Evolutionary conservation across 2,888 invertebrate species (phyloP), one percentile per base, ranked within the genome.

Genomic region (Toxonevra muliebris): DNA sequence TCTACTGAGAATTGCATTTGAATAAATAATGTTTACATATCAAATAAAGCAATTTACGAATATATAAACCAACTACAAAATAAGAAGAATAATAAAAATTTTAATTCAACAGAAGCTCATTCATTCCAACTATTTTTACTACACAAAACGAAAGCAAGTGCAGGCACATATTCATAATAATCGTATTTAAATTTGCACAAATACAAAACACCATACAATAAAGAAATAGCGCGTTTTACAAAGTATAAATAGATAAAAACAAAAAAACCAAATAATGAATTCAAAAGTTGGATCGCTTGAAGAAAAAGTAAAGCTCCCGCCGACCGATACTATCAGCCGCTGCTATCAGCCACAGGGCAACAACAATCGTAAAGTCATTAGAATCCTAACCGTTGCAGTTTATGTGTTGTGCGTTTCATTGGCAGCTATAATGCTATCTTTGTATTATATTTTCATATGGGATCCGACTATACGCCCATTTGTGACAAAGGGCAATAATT

Each of bases 391-490:
- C 20, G 97, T 97, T 75, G 89, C 96, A 79, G 94, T 96, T 63
- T 97, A 97, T 87, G 92, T 97, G 75, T 92, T 97, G 85, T 94
- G 95, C 84, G 97, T 97, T 76, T 97, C 96, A 55, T 88, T 96
- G 80, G 96, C 96, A 19, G 97, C 96, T 62, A 95, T 96, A 79
- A 93, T 96, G 88, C 88, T 97, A 74, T 96, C 96, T 13, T 89
- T 96, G 62, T 97, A 97, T 87, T 97, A 97, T 87, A 92, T 95
- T 78, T 93, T 96, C 87, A 90, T 97, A 84, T 97, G 97, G 96
- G 92, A 95, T 85, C 95, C 96, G 19, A 82, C 82, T 57, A 90
- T 85, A 71, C 81, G 85, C 66, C 82, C 85, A 69, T 84, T 82
- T 75, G 89, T 81, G 43, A 80, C 82, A 71, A 83, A 82, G 78